A percentile compares a stretch with the other conserved stretches of the same genome.
phyloP scores from a whole-genome alignment of 2,113 vertebrate species.

The Tretioscincus oriximinensis region DNA sequence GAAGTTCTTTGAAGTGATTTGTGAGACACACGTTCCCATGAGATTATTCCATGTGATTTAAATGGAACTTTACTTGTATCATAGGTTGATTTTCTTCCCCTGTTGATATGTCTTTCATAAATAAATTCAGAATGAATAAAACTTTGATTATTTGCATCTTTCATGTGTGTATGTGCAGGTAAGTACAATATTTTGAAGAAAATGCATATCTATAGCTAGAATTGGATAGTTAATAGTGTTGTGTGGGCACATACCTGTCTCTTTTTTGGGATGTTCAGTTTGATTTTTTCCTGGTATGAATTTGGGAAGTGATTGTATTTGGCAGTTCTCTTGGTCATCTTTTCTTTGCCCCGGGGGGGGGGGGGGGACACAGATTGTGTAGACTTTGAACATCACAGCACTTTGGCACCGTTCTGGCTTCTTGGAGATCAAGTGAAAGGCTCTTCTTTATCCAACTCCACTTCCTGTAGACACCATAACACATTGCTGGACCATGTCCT shows the following conservation, averaged over 20 bases:
- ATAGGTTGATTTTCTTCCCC: background rate
- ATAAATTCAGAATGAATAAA: background rate
- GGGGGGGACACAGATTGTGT: background rate
- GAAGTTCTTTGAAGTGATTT: background rate
- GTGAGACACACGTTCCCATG: constrained; percentile 10
- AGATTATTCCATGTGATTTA: constrained; percentile 27
- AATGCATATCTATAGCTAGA: accelerated
- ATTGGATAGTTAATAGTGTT: too few species aligned
- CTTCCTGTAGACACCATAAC: too few species aligned
- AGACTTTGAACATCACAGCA: background rate
- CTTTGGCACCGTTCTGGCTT: background rate
- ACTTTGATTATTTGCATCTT: constrained; percentile 19
- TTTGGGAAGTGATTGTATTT: too few species aligned
- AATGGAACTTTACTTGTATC: constrained; percentile 23
- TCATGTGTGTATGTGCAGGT: constrained; percentile 27
- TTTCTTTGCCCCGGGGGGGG: background rate
- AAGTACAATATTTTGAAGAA: background rate
- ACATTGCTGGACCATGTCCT: too few species aligned
- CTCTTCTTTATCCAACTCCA: too few species aligned
- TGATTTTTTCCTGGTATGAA: too few species aligned
- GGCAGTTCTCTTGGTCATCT: background rate
- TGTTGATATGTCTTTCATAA: constrained; percentile 40
- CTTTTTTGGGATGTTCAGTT: too few species aligned
- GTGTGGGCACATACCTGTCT: too few species aligned
- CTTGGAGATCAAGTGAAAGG: too few species aligned